phyloP scores from a whole-genome alignment of 2,888 invertebrate genomes.

The Bellardia bayeri region DNA sequence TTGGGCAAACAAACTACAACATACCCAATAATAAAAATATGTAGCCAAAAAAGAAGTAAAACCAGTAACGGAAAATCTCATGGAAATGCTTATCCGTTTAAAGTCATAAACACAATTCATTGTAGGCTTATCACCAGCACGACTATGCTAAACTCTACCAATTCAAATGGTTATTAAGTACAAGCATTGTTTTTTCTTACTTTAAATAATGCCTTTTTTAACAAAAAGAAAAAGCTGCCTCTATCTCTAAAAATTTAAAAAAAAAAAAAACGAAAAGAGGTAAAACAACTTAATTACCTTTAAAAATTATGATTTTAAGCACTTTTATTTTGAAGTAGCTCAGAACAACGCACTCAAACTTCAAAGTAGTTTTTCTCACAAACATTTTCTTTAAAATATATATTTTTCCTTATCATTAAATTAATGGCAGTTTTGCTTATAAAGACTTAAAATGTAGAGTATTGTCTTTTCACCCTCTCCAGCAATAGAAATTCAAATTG shows the following conservation, averaged over 20 bases:
- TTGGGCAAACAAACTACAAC: conserved; percentile 11
- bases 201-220: background rate
- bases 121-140: conserved; percentile 68
- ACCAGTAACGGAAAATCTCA: conserved; percentile 56
- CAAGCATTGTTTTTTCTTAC: conserved; percentile 29
- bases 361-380: conserved; percentile 27
- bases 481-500: conserved; percentile 60
- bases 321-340: conserved; percentile 50
- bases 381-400: conserved; percentile 17
- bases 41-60: background rate
- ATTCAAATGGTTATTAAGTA: conserved; percentile 64
- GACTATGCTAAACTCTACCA: conserved; percentile 39
- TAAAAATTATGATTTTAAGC: conserved; percentile 65
- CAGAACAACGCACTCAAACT: background rate
- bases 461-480: conserved; percentile 12
- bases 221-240: conserved; percentile 17
- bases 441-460: conserved; percentile 18
- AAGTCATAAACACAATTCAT: conserved; percentile 72
- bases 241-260: conserved; percentile 5
- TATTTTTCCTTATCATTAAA: conserved; percentile 60
- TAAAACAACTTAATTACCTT: conserved; percentile 67
- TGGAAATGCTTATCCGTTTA: conserved; percentile 68
- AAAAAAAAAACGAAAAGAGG: conserved; percentile 29
- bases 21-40: conserved; percentile 19
- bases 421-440: conserved; percentile 47